Conservation (phyloP, 2,113 vertebrate species). For the Pyxicephalus adspersus region DNA sequence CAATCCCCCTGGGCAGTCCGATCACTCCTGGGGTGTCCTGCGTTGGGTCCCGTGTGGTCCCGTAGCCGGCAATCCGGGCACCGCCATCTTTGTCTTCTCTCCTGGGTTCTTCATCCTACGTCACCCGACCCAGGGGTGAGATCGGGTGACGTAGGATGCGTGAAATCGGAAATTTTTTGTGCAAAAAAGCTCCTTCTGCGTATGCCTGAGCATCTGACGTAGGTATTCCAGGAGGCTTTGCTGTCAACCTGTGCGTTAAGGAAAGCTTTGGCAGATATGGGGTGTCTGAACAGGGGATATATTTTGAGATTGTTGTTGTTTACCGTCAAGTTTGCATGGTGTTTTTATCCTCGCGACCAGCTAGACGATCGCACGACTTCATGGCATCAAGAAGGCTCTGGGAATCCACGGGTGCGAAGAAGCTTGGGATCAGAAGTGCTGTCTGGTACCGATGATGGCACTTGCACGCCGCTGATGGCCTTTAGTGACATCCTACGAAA, state of each 20-base stretch:
- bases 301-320: background rate
- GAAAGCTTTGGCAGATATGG: conserved; percentile 20
- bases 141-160: too few relatives aligned
- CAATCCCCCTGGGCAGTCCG: too few relatives aligned
- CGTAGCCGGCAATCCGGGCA: too few relatives aligned
- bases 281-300: background rate
- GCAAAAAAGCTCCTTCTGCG: too few relatives aligned
- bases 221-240: too few relatives aligned
- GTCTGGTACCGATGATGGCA: conserved; percentile 58
- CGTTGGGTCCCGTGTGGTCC: too few relatives aligned
- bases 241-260: conserved; percentile 2
- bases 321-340: background rate
- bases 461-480: conserved; percentile 70
- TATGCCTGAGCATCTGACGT: too few relatives aligned
- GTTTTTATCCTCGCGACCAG: background rate
- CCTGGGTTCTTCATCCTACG: too few relatives aligned
- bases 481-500: conserved; percentile 71
- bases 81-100: too few relatives aligned
- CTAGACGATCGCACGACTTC: background rate
- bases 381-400: conserved; percentile 52
- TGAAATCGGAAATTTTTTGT: too few relatives aligned
- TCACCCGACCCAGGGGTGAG: too few relatives aligned
- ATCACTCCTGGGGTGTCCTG: too few relatives aligned
- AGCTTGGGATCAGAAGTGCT: conserved; percentile 61
- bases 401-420: conserved; percentile 60